Percentiles rank a stretch among this genome's conserved stretches.
Evolutionary conservation across 1,140 invertebrate species (phyloP).

Genomic region (Monomorium pharaonis): DNA sequence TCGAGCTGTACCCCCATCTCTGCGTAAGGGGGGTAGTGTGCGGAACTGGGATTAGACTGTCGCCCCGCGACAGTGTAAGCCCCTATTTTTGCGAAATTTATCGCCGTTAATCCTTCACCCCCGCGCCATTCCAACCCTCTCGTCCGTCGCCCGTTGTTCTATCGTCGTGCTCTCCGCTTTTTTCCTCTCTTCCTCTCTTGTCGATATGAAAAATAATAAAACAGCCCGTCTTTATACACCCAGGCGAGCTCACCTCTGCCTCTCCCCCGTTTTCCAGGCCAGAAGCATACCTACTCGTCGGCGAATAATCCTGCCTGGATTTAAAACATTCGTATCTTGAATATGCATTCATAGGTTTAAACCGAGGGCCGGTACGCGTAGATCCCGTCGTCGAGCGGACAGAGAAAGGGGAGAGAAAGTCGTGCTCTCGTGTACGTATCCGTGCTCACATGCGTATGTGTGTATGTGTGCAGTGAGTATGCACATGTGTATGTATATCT

Average conservation of each 20-base stretch:
- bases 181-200: conserved; percentile 64
- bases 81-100: conserved; percentile 86
- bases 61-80: conserved; percentile 84
- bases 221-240: conserved; percentile 68
- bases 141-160: conserved; percentile 61
- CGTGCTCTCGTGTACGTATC: conserved; percentile 30
- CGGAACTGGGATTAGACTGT: conserved; percentile 83
- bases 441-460: neutral
- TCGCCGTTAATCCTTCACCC: conserved; percentile 85
- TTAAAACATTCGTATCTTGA: conserved; percentile 83
- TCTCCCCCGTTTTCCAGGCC: conserved; percentile 55
- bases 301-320: conserved; percentile 80
- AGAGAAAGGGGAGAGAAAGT: conserved; percentile 49
- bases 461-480: too few relatives aligned
- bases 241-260: conserved; percentile 49
- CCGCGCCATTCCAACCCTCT: conserved; percentile 52
- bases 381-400: conserved; percentile 57
- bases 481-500: neutral
- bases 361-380: conserved; percentile 65
- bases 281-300: conserved; percentile 67
- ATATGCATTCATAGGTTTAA: conserved; percentile 80
- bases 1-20: conserved; percentile 64
- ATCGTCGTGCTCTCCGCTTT: conserved; percentile 65
- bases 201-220: conserved; percentile 83
- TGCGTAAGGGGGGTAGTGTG: conserved; percentile 65